Conservation (phyloP, 23 tunicate species). For the Diplosoma virens region DNA sequence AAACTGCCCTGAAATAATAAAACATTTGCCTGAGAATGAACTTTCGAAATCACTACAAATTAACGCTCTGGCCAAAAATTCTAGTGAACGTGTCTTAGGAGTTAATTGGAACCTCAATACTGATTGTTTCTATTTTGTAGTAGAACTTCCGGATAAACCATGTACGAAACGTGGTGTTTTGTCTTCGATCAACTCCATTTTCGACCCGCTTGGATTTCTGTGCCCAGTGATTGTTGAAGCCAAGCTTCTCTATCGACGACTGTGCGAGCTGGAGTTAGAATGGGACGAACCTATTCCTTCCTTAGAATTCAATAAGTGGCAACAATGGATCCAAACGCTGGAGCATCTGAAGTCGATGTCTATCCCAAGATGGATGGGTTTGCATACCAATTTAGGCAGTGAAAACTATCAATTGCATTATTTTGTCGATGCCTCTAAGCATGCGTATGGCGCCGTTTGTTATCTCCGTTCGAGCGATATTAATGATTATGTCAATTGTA, state of each 20-base stretch:
- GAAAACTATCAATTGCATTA: too few species aligned
- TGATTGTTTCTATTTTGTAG: background rate
- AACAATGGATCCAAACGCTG: background rate
- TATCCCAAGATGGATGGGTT: too few species aligned
- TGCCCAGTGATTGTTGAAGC: slow-evolving; percentile 5
- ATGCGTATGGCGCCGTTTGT: slow-evolving; percentile 33
- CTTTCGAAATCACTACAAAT: background rate
- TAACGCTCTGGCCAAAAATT: too few species aligned
- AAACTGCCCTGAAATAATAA: background rate
- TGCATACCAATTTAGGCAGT: too few species aligned
- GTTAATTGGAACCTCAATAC: background rate
- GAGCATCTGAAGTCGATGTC: too few species aligned
- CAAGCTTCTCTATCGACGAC: too few species aligned
- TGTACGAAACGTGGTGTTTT: slow-evolving; percentile 30
- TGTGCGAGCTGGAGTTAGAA: background rate
- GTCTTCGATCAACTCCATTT: background rate
- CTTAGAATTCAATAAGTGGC: background rate
- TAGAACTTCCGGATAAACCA: too few species aligned
- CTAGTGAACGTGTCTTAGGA: slow-evolving; percentile 29
- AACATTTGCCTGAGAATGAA: background rate
- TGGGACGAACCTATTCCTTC: slow-evolving; percentile 29
- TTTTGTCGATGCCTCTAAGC: slow-evolving; percentile 32
- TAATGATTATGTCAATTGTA: background rate
- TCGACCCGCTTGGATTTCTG: slow-evolving; percentile 19
- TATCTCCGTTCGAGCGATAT: background rate